A percentile compares a stretch with the other conserved stretches of the same genome.
Conservation (phyloP, 2,888 invertebrate genomes). For the Belgica antarctica region DNA sequence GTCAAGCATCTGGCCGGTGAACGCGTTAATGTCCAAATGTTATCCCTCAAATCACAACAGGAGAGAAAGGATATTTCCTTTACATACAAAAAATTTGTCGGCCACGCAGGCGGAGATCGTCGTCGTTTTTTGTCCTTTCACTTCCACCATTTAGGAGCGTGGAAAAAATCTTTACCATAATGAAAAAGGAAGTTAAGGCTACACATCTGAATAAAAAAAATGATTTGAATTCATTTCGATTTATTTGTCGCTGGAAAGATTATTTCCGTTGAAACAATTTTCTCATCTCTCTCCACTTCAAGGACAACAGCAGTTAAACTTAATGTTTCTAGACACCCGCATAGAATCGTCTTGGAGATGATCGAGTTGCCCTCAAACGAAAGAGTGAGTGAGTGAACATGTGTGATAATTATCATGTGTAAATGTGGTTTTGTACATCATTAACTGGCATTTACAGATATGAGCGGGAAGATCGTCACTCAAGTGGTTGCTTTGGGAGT, state of each 20-base stretch:
- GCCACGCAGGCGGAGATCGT: slow-evolving; percentile 18
- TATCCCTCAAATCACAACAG: background rate
- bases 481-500: background rate
- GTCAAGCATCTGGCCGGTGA: background rate
- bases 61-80: slow-evolving; percentile 32
- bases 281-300: slow-evolving; percentile 19
- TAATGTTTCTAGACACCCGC: background rate
- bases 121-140: background rate
- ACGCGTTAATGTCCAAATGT: background rate
- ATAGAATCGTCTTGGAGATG: background rate
- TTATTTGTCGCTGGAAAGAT: slow-evolving; percentile 21
- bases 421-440: slow-evolving; percentile 24
- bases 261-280: slow-evolving; percentile 7
- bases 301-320: slow-evolving; percentile 22
- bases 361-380: too few species aligned
- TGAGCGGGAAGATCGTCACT: background rate
- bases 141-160: background rate
- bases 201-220: background rate
- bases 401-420: slow-evolving; percentile 14
- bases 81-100: slow-evolving; percentile 16
- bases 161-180: slow-evolving; percentile 15
- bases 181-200: slow-evolving; percentile 25
- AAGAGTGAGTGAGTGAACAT: too few species aligned
- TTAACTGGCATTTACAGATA: background rate
- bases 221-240: slow-evolving; percentile 9